Evolutionary conservation across 2,888 invertebrate genomes (phyloP).

Genomic region (Agrenia bidenticulata): DNA sequence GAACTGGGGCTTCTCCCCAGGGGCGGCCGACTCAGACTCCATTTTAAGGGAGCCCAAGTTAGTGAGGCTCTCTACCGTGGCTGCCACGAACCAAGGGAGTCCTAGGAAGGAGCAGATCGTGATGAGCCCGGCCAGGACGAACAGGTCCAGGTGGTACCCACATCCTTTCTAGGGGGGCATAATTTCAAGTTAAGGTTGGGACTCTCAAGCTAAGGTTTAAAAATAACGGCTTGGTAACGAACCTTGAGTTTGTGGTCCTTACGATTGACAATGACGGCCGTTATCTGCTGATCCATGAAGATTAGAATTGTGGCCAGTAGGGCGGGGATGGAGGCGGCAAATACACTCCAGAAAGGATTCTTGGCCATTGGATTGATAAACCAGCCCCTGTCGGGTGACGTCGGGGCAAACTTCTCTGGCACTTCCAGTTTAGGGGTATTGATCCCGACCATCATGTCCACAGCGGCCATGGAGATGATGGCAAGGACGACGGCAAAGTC

Average conservation of each 20-base stretch:
- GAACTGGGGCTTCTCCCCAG: conserved; percentile 59
- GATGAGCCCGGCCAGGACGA: conserved; percentile 57
- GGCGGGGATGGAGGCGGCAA: conserved; percentile 60
- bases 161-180: conserved; percentile 56
- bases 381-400: conserved; percentile 37
- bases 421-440: conserved; percentile 57
- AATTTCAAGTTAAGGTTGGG: no score
- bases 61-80: conserved; percentile 60
- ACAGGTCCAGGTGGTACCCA: conserved; percentile 60
- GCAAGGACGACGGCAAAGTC: conserved; percentile 61
- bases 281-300: conserved; percentile 67
- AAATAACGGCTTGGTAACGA: no score
- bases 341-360: conserved; percentile 60
- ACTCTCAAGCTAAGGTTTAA: no score
- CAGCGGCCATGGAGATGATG: conserved; percentile 57
- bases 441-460: conserved; percentile 57
- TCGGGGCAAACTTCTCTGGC: conserved; percentile 54
- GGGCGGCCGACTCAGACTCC: conserved; percentile 58
- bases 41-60: conserved; percentile 59
- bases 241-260: conserved; percentile 62
- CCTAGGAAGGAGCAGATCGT: conserved; percentile 58
- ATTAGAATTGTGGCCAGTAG: conserved; percentile 62
- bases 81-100: conserved; percentile 61
- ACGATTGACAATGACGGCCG: conserved; percentile 65
- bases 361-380: conserved; percentile 36